phyloP scores from a whole-genome alignment of 2,797 vertebrate species.

The Xenentodon cancila region DNA sequence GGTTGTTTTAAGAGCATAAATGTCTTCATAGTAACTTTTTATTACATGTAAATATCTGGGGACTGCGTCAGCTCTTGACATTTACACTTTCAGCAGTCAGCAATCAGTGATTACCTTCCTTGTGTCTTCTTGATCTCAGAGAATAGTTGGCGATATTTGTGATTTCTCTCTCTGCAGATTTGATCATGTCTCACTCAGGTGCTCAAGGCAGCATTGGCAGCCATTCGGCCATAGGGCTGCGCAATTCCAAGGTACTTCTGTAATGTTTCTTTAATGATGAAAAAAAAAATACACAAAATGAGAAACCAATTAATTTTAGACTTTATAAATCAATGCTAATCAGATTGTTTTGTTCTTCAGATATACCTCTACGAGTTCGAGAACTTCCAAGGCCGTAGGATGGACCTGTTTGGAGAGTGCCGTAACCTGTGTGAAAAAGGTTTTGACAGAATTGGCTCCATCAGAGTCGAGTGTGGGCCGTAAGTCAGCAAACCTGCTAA shows the following conservation, averaged over 20 bases:
- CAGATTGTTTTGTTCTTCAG: slow-evolving; percentile 52
- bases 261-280: not conserved
- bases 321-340: not conserved
- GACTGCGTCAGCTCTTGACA: too few relatives aligned
- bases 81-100: too few relatives aligned
- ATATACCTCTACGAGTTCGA: slow-evolving; percentile 85
- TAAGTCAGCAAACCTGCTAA: slow-evolving; percentile 64
- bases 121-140: not conserved
- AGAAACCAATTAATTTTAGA: not conserved
- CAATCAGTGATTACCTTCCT: not conserved
- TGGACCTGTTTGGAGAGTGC: slow-evolving; percentile 82
- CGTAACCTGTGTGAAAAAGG: slow-evolving; percentile 84
- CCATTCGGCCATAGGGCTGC: slow-evolving; percentile 77
- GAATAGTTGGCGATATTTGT: slow-evolving; percentile 18
- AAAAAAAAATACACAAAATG: rapidly evolving
- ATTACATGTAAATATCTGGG: too few relatives aligned
- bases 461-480: slow-evolving; percentile 86
- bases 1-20: too few relatives aligned
- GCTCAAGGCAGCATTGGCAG: slow-evolving; percentile 87
- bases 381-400: slow-evolving; percentile 86
- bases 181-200: slow-evolving; percentile 86
- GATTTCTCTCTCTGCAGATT: slow-evolving; percentile 56
- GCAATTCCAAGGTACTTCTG: slow-evolving; percentile 76
- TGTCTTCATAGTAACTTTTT: too few relatives aligned
- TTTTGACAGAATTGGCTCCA: slow-evolving; percentile 82